phyloP scores from a whole-genome alignment of 2,797 vertebrate species.

The Enteromius paludinosus region DNA sequence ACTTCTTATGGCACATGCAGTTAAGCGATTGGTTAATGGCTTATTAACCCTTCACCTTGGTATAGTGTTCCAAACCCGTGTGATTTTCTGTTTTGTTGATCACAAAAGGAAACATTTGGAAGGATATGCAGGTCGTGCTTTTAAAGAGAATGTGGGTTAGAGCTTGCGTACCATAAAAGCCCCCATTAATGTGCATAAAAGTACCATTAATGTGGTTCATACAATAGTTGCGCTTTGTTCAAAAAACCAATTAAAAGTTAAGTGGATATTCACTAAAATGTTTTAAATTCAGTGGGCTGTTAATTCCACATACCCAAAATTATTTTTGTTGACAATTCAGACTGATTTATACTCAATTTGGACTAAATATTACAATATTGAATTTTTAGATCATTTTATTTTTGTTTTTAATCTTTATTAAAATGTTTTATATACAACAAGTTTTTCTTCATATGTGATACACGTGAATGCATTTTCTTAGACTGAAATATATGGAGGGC shows the following conservation, averaged over 20 bases:
- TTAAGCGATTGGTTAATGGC: slow-evolving; percentile 24
- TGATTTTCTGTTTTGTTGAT: background rate
- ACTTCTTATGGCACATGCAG: slow-evolving; percentile 24
- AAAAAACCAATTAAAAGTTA: background rate
- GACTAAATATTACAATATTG: too few species aligned
- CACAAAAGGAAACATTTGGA: background rate
- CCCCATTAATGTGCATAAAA: too few species aligned
- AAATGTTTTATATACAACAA: too few species aligned
- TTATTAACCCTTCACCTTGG: background rate
- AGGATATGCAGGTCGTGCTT: background rate
- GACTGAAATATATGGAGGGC: background rate
- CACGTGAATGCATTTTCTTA: too few species aligned
- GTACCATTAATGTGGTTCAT: background rate
- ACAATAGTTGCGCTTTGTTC: background rate
- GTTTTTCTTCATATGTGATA: too few species aligned
- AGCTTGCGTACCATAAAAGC: background rate
- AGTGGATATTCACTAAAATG: background rate
- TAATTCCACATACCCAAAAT: background rate
- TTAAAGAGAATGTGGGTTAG: background rate
- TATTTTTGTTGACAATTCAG: background rate
- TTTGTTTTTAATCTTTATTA: too few species aligned
- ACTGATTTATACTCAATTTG: background rate
- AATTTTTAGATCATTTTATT: too few species aligned
- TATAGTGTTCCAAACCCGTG: background rate
- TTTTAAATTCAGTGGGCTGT: background rate